These are phyloP conservation scores for Arrhopalites spinosus DNA, from an alignment of 2,888 invertebrate genomes.

Conservation along the genomic window DNA sequence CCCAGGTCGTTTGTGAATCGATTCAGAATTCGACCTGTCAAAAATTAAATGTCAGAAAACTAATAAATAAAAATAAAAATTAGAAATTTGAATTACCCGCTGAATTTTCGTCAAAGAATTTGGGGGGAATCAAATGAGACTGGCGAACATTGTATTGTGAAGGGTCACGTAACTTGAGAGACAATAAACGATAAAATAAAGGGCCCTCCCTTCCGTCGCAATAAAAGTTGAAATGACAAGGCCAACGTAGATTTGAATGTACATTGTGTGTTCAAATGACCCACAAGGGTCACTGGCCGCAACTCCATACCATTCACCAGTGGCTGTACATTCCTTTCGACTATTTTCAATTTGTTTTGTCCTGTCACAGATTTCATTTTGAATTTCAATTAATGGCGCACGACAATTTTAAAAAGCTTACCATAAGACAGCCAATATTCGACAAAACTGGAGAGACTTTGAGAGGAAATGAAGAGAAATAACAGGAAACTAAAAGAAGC, in stretches of 20 bases:
- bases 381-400: too few species aligned
- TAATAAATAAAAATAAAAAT: too few species aligned
- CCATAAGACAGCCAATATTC: constrained; percentile 62
- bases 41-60: too few species aligned
- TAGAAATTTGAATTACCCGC: background rate
- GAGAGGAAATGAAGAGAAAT: constrained; percentile 58
- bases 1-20: too few species aligned
- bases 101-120: constrained; percentile 53
- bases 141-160: constrained; percentile 62
- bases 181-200: constrained; percentile 58
- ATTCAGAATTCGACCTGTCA: too few species aligned
- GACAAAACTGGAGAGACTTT: constrained; percentile 58
- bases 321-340: too few species aligned
- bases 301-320: too few species aligned
- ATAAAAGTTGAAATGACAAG: background rate
- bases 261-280: background rate
- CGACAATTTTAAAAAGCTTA: too few species aligned
- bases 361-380: too few species aligned
- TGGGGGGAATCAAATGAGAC: constrained; percentile 61
- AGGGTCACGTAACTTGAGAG: constrained; percentile 60
- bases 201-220: too few species aligned
- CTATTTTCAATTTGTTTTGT: too few species aligned
- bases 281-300: too few species aligned
- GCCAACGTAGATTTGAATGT: background rate
- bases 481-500: background rate